phyloP scores from a whole-genome alignment of 64 coral and sea anemone genomes.

The Stichodactyla mertensii region DNA sequence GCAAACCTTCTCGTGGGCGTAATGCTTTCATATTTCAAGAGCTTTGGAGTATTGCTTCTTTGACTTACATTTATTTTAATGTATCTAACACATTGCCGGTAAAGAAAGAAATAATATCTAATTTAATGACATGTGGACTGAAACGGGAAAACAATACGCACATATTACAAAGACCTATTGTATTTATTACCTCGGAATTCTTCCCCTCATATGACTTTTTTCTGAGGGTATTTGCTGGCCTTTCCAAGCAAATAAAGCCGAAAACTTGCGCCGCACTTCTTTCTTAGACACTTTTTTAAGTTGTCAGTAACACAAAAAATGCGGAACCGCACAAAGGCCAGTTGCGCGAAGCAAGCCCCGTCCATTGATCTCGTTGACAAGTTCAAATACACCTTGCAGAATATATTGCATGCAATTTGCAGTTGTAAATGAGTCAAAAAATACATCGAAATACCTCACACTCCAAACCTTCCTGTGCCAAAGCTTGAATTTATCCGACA shows the following conservation, averaged over 20 bases:
- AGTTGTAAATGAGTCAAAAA: neutral
- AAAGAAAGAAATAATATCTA: neutral
- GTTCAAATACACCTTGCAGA: neutral
- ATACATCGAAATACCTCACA: slow-evolving; percentile 2
- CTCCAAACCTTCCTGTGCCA: slow-evolving; percentile 15
- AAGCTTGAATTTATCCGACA: neutral
- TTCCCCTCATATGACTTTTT: neutral
- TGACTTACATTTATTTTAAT: too few species aligned
- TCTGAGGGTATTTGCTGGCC: neutral
- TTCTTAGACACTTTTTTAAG: too few species aligned
- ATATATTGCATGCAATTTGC: neutral
- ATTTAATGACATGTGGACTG: neutral
- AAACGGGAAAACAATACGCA: neutral
- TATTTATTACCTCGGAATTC: neutral
- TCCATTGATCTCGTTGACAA: neutral
- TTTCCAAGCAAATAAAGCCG: neutral
- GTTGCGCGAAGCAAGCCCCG: neutral
- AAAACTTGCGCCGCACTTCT: neutral
- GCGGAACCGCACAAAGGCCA: neutral
- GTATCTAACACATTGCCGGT: neutral
- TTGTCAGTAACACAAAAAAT: neutral
- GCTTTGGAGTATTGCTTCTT: too few species aligned
- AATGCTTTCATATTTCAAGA: too few species aligned
- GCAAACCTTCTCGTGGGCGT: too few species aligned
- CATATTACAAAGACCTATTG: neutral